These are phyloP conservation scores for Epistrophe eligans DNA, from an alignment of 2,888 invertebrate species.

Conservation along the genomic window DNA sequence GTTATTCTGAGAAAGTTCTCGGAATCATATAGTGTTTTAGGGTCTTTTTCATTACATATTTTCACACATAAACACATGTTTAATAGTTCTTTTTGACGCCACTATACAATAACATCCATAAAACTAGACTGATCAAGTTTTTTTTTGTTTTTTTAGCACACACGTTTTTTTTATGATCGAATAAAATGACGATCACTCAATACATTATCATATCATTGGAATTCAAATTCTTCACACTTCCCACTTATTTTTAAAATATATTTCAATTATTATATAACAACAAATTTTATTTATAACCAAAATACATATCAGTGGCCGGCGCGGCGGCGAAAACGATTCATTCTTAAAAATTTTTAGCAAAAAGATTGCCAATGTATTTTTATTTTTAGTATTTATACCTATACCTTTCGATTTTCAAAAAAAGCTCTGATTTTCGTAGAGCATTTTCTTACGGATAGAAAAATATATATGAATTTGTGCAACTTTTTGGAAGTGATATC, in stretches of 20 bases:
- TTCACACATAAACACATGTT: too few relatives aligned
- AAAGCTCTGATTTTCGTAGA: not conserved
- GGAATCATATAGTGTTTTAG: too few relatives aligned
- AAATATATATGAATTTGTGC: not conserved
- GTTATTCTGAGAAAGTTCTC: too few relatives aligned
- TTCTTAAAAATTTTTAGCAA: not conserved
- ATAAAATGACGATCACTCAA: not conserved
- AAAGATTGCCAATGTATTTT: not conserved
- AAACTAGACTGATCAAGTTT: not conserved
- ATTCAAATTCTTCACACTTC: slow-evolving; percentile 11
- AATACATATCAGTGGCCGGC: slow-evolving; percentile 2
- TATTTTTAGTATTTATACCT: not conserved
- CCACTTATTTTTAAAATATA: slow-evolving; percentile 17
- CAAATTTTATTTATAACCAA: slow-evolving; percentile 19
- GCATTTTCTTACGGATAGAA: slow-evolving; percentile 4
- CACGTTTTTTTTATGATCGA: not conserved
- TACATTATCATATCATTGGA: not conserved
- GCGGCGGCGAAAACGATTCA: slow-evolving; percentile 11
- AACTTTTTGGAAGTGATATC: not conserved
- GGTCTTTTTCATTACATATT: too few relatives aligned
- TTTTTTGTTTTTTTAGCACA: not conserved
- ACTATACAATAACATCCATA: not conserved
- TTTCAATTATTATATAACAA: slow-evolving; percentile 19
- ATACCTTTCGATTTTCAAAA: not conserved
- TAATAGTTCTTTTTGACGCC: too few relatives aligned